A percentile compares a stretch with the other conserved stretches of the same genome.
These are phyloP conservation scores for Sebastes taczanowskii DNA, from an alignment of 2,797 vertebrate genomes.

Conservation along the genomic window DNA sequence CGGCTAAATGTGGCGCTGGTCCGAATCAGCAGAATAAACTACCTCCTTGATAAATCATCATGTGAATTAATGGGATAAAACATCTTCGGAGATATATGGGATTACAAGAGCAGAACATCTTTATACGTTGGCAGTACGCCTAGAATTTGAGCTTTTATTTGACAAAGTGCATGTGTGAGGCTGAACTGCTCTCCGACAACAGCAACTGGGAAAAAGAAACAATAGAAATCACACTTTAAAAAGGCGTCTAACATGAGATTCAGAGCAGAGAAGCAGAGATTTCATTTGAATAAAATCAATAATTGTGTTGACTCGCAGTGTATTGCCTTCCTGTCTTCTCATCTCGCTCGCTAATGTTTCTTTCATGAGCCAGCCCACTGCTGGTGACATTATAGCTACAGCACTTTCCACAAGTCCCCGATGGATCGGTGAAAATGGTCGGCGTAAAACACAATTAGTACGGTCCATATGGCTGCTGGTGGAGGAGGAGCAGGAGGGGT, in stretches of 20 bases:
- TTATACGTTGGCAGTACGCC: constrained; percentile 26
- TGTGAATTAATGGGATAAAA: constrained; percentile 4
- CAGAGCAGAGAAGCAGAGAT: constrained; percentile 53
- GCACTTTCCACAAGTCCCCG: constrained; percentile 80
- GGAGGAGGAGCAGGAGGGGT: constrained; percentile 68
- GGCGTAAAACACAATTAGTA: constrained; percentile 83
- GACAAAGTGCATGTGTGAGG: constrained; percentile 32
- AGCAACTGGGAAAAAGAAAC: constrained; percentile 6
- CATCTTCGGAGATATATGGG: constrained; percentile 5
- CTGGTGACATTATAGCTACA: constrained; percentile 81
- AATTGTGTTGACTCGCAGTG: constrained; percentile 81
- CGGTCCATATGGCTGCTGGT: constrained; percentile 80
- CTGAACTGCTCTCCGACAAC: constrained; percentile 37
- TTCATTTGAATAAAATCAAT: constrained; percentile 84
- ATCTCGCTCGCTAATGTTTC: constrained; percentile 81
- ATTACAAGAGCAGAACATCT: constrained; percentile 15
- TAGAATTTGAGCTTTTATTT: constrained; percentile 10
- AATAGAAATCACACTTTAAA: constrained; percentile 51
- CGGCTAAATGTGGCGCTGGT: not conserved
- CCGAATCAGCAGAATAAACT: not conserved
- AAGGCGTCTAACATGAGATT: constrained; percentile 49
- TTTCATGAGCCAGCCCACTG: constrained; percentile 82
- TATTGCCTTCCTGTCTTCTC: constrained; percentile 81
- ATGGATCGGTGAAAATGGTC: constrained; percentile 79
- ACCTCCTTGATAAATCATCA: constrained; percentile 13